Evolutionary conservation across 1,140 invertebrate genomes (phyloP), one percentile per base, ranked within the genome.

Genomic region (Drosophila azteca): DNA sequence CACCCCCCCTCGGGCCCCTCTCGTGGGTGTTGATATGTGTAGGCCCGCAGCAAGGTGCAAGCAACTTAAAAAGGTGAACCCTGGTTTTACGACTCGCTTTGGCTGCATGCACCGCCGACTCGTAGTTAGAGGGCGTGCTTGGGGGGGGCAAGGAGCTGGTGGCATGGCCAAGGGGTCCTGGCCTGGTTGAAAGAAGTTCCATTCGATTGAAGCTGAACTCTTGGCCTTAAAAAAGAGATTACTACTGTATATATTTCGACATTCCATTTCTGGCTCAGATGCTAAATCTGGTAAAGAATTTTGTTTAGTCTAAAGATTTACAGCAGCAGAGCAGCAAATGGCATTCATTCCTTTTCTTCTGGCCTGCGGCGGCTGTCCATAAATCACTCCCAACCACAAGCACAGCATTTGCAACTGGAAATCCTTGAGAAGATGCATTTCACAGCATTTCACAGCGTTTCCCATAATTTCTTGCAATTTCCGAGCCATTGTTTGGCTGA

Each of bases 401-500:
- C 49, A 58, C 13, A 20, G 17, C 17, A 20, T 20, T 20, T 49
- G 65, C 67, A 70, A 69, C 67, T 17, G 45, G 26, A 20, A 20
- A 41, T 39, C 17, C 41, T 31, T 39, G 24, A 13, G 43, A 35
- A 70, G 66, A 46, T 58, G 65, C 39, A n/a, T n/a, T n/a, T n/a
- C n/a, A n/a, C n/a, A 59, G 60, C 31, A 51, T 60, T 20, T 20
- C 17, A 20, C 17, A 59, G 60, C 31, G 46, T 60, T 59, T 39
- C 26, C 51, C 67, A 70, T 70, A 58, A 70, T 74, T 35, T 74
- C 71, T 55, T 54, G 71, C 72, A 60, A 75, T 75, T 67, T 75
- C 44, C 49, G 52, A 26, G 26, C 45, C 64, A 69, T 82, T 85
- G 81, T 87, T 53, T 11, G 59, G 68, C 61, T 78, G 54, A 75